Evolutionary conservation across 1,140 invertebrate genomes (phyloP), one percentile per base, ranked within the genome.

Genomic region (Drosophila eugracilis): DNA sequence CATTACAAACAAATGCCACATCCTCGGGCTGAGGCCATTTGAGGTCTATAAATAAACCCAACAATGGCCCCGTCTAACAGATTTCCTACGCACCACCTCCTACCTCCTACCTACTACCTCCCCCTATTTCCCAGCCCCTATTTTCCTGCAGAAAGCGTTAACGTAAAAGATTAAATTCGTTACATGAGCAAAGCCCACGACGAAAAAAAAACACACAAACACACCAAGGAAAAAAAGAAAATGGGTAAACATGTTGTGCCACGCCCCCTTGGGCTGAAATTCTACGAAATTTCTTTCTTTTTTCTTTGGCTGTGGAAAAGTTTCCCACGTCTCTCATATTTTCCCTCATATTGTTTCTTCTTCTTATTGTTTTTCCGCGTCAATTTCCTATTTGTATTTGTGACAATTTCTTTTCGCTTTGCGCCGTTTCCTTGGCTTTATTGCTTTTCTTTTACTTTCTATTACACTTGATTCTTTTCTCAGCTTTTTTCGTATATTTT

Each of bases 381-480:
- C 78, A 81, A 81, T 81, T 81, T 81, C 73, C 78, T 81, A 81
- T 81, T 81, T 81, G 78, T 81, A 81, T 81, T 81, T 81, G 65
- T 81, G 78, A 81, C 78, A 81, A 81, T 81, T 81, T 81, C 78
- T 81, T 80, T 76, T 76, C 78, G 78, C 78, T 76, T 81, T 81
- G 58, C 76, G 47, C 54, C 73, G 66, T 81, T 81, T 81, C 73
- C 78, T 67, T 52, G 55, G 60, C 78, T 81, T 81, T 81, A 81
- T 81, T 81, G 78, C 72, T 75, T 81, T 81, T 71, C 58, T 59
- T 79, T 72, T 72, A 59, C 69, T 72, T 72, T 59, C 69, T 72
- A 72, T 60, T 60, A 53, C 65, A 67, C 62, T 72, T 72, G 39
- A 59, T 45, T 72, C 55, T 28, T 73, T 30, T 59, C 10, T 30